Conservation (phyloP, 2,113 vertebrate species). For the Lota lota region DNA sequence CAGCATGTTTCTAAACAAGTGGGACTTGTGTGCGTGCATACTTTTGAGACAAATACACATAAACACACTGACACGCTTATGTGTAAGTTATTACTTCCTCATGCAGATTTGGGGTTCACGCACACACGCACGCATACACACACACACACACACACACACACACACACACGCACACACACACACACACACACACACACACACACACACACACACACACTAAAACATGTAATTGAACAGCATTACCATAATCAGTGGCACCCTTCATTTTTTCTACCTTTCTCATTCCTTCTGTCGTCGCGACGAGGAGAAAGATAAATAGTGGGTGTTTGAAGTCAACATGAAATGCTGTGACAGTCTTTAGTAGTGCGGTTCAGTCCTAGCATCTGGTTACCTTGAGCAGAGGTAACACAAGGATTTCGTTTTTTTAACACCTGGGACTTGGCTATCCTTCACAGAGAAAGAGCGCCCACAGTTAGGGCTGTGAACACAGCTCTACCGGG, state of each 20-base stretch:
- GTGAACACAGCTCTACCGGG: constrained; percentile 51
- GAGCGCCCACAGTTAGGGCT: constrained; percentile 47
- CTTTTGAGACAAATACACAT: no score
- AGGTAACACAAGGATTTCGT: constrained; percentile 1
- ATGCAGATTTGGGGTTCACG: not conserved
- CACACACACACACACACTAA: constrained; percentile 25
- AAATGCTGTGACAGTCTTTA: constrained; percentile 43
- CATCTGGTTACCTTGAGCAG: constrained; percentile 73
- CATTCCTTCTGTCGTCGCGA: not conserved
- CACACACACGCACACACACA: constrained; percentile 22
- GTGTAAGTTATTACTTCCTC: no score
- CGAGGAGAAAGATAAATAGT: constrained; percentile 71
- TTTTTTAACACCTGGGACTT: constrained; percentile 55
- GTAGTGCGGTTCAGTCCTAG: constrained; percentile 61
- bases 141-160: constrained; percentile 20
- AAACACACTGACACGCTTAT: no score
- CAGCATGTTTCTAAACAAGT: no score
- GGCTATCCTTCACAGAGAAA: constrained; percentile 63
- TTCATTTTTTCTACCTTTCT: constrained; percentile 21
- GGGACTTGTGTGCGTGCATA: no score
- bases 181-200: constrained; percentile 19
- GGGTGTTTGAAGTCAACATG: constrained; percentile 77
- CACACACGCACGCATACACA: constrained; percentile 29
- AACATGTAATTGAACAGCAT: constrained; percentile 9
- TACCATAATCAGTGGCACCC: constrained; percentile 64